Base-by-base conservation (phyloP, 2,888 invertebrate species). In the Lordiphosa fenestrarum region DNA sequence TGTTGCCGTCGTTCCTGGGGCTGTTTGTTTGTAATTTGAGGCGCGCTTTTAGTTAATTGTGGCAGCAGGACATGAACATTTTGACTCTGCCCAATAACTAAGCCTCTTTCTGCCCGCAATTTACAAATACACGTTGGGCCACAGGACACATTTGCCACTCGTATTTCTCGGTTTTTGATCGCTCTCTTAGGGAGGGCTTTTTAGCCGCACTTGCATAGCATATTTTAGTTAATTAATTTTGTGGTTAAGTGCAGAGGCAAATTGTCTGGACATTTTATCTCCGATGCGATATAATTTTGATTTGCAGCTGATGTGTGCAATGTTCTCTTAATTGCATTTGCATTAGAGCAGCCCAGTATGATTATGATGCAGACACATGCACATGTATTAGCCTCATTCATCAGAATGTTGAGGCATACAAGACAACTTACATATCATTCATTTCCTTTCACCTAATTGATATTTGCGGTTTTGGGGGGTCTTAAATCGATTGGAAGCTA, bases 31-130 rank as follows among this genome's bases (percentile, higher is more conserved):
- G 78, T 82, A 82, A 82, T 82, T 75, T 82, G 82, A 80, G 82
- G 80, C 82, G 82, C 82, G 80, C 82, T 75, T 82, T 80, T 80
- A 80, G 80, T 80, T 80, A 80, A 80, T 80, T 80, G 80, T 80
- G 83, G 78, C 80, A 78, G 75, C 78, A 80, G 73, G 73, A 80
- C 82, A 82, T 81, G 74, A 72, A 60, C 65, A 74, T 50, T 48
- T 68, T 69, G 68, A 61, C 77, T 55, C 65, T 68, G 74, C 60
- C 66, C 81, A 65, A 69, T 76, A 80, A 80, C 71, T 80, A 81
- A 76, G 60, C 76, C 69, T 61, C 73, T 55, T 54, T 64, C 56
- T 50, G 40, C 44, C 41, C 56, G 42, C 13, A 60, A 60, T 40
- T 40, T 44, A 50, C 52, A 58, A 44, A 39, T 44, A 44, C 50